A percentile compares a stretch with the other conserved stretches of the same genome.
These are phyloP conservation scores for Morone chrysops DNA, from an alignment of 2,113 vertebrate genomes.

Conservation along the genomic window DNA sequence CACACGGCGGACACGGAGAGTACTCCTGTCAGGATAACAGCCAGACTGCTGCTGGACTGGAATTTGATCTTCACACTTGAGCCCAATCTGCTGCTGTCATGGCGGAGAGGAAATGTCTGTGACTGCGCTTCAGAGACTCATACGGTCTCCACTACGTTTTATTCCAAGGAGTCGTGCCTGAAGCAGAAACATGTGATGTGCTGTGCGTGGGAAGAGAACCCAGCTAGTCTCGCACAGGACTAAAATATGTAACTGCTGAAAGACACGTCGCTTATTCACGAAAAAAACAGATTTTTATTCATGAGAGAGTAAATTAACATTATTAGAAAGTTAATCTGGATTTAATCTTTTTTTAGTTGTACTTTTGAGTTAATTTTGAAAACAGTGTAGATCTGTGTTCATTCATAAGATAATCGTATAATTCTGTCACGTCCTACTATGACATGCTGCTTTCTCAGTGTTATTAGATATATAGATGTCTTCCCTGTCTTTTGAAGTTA, in stretches of 20 bases:
- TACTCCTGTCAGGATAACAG: conserved; percentile 57
- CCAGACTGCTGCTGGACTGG: conserved; percentile 48
- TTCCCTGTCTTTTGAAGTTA: conserved; percentile 28
- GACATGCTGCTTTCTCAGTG: neutral
- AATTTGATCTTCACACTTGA: conserved; percentile 61
- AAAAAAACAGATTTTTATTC: conserved; percentile 21
- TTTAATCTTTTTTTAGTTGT: conserved; percentile 14
- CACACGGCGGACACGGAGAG: conserved; percentile 38
- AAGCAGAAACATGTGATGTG: conserved; percentile 54
- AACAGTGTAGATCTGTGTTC: neutral
- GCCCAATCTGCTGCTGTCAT: conserved; percentile 29
- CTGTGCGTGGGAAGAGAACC: conserved; percentile 40
- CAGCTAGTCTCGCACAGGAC: conserved; percentile 32
- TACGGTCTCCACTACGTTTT: conserved; percentile 11
- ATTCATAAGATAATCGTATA: neutral
- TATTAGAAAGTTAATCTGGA: conserved; percentile 12
- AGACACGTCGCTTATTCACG: conserved; percentile 27
- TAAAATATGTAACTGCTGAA: conserved; percentile 41
- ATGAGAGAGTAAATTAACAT: neutral
- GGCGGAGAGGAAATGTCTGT: conserved; percentile 44
- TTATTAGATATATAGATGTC: conserved; percentile 4
- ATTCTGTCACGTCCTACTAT: neutral
- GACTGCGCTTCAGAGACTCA: conserved; percentile 31
- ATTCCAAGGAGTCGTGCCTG: conserved; percentile 19
- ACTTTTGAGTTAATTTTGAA: neutral